Percentiles rank a stretch among this genome's conserved stretches.
phyloP scores from a whole-genome alignment of 2,888 invertebrate species.

The Dromius quadrimaculatus region DNA sequence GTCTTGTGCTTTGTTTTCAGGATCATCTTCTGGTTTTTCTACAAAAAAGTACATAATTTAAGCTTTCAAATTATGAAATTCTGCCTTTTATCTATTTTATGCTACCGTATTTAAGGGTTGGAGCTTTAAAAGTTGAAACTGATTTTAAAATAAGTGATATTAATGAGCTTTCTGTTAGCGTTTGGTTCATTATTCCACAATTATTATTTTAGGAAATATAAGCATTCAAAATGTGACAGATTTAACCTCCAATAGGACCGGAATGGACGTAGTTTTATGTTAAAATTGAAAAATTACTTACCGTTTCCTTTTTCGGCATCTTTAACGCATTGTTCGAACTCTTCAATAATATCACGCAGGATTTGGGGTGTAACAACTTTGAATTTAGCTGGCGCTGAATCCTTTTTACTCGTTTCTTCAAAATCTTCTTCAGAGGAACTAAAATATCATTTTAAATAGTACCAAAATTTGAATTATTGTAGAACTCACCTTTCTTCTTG shows the following conservation, averaged over 20 bases:
- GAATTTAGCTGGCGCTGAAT: conserved; percentile 26
- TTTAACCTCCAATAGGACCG: too few relatives aligned
- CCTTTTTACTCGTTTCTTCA: conserved; percentile 52
- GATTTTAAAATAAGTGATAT: too few relatives aligned
- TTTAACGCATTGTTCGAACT: conserved; percentile 35
- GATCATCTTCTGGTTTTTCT: conserved; percentile 59
- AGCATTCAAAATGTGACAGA: too few relatives aligned
- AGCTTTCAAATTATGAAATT: too few relatives aligned
- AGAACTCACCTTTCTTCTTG: conserved; percentile 22
- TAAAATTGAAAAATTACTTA: conserved; percentile 57
- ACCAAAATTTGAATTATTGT: background rate
- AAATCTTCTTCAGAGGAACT: conserved; percentile 53
- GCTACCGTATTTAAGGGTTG: too few relatives aligned
- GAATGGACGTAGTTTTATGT: too few relatives aligned
- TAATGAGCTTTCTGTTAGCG: too few relatives aligned
- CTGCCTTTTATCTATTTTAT: too few relatives aligned
- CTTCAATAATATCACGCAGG: conserved; percentile 39
- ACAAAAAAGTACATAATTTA: background rate
- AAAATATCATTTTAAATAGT: conserved; percentile 36
- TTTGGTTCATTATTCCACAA: too few relatives aligned
- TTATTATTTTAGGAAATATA: too few relatives aligned
- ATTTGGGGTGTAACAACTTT: conserved; percentile 31
- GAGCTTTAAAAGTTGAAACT: too few relatives aligned
- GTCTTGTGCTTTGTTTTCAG: conserved; percentile 57
- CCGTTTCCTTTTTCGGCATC: conserved; percentile 56